Percentiles rank a stretch among this genome's conserved stretches.
Conservation (phyloP, 1,140 invertebrate species). For the Brachionus calyciflorus region DNA sequence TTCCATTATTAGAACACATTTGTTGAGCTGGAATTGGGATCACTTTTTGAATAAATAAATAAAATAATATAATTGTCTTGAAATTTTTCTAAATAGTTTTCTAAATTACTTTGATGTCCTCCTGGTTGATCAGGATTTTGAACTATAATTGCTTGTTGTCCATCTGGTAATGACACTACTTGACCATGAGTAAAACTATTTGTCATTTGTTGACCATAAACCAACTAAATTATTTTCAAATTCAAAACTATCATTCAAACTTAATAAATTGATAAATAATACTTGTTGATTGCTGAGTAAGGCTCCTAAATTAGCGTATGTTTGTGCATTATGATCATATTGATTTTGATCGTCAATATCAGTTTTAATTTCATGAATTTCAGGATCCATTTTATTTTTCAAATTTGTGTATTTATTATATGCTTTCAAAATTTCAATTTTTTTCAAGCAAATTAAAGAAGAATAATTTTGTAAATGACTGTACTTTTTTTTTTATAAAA, state of each 20-base stretch:
- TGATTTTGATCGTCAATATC: neutral
- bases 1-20: neutral
- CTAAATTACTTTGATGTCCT: conserved; percentile 17
- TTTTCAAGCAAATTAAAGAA: neutral
- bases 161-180: conserved; percentile 18
- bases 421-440: too few species aligned
- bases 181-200: conserved; percentile 22
- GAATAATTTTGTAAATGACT: neutral
- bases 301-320: neutral
- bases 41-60: neutral
- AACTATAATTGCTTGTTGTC: conserved; percentile 39
- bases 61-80: neutral
- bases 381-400: conserved; percentile 16
- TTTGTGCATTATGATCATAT: neutral
- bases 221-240: neutral
- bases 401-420: too few species aligned
- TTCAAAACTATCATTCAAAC: neutral
- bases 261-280: neutral
- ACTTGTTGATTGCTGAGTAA: neutral
- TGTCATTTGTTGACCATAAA: neutral
- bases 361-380: neutral
- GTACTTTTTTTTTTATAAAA: neutral
- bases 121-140: conserved; percentile 10
- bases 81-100: neutral
- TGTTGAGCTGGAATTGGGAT: neutral